Conservation (phyloP, 37 sponge, comb jelly and placozoan species). For the Hexactinellida sp. region DNA sequence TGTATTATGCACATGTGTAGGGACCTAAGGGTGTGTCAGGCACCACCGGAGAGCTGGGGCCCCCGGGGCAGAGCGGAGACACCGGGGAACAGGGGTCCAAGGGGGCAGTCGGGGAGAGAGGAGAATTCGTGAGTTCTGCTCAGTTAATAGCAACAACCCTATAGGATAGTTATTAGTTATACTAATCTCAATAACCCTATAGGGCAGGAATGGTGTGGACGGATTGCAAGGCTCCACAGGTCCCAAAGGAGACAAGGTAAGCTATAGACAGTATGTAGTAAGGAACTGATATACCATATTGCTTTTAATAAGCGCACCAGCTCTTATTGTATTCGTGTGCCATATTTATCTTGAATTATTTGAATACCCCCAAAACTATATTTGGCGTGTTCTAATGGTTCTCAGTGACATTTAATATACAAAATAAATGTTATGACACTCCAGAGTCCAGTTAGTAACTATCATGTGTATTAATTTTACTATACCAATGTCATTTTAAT, state of each 20-base stretch:
- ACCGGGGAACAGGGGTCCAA: not conserved
- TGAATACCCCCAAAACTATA: not conserved
- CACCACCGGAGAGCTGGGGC: not conserved
- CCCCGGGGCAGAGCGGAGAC: not conserved
- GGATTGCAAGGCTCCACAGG: not conserved
- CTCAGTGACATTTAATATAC: no score
- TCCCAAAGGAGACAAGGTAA: not conserved
- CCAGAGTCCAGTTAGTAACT: no score
- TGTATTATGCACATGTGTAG: not conserved
- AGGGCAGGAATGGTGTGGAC: not conserved
- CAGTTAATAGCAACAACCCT: not conserved
- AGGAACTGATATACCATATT: no score
- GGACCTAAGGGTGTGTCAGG: not conserved
- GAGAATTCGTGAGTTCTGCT: not conserved
- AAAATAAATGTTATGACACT: no score
- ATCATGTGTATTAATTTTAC: no score
- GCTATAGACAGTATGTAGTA: no score
- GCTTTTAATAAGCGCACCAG: no score
- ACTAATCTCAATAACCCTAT: not conserved
- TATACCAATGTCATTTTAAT: no score
- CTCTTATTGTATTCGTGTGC: no score
- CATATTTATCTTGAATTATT: not conserved
- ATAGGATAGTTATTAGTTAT: not conserved
- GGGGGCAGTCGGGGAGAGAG: not conserved
- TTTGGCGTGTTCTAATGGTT: no score